Conservation (phyloP, 2,797 vertebrate genomes). For the Hypotaenidia philippensis region DNA sequence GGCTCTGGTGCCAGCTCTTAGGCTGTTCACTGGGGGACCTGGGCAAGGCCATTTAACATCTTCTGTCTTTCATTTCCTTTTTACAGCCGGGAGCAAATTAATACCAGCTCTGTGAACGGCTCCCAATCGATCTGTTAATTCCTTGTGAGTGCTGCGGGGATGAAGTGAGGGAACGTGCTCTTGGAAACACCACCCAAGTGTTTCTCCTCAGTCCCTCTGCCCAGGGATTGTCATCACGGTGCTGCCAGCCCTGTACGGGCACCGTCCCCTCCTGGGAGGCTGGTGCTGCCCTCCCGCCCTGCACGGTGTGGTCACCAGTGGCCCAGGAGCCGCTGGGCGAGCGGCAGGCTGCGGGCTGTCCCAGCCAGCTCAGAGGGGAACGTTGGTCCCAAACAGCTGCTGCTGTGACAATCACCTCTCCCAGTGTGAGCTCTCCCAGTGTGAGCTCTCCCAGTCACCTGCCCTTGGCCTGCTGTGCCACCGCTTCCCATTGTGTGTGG, state of each 20-base stretch:
- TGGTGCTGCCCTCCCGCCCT: background rate
- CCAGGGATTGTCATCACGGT: background rate
- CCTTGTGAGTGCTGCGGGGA: slow-evolving; percentile 52
- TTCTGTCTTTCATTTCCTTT: slow-evolving; percentile 56
- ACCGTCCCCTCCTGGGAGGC: fast-evolving
- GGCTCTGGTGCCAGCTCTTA: background rate
- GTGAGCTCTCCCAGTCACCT: fast-evolving
- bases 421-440: no score
- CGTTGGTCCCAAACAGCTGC: background rate
- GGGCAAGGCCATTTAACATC: slow-evolving; percentile 62
- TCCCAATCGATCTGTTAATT: slow-evolving; percentile 72
- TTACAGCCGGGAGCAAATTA: slow-evolving; percentile 61
- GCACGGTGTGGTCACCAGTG: background rate
- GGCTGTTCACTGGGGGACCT: background rate
- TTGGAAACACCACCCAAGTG: background rate
- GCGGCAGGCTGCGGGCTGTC: background rate
- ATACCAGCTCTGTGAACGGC: slow-evolving; percentile 57
- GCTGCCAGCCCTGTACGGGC: background rate
- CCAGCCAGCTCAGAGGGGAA: background rate
- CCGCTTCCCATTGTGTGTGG: fast-evolving
- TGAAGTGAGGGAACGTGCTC: background rate
- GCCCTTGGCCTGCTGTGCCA: background rate
- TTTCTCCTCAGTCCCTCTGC: background rate
- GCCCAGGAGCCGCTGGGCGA: no score
- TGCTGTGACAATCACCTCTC: background rate